Evolutionary conservation across 2,797 vertebrate species (phyloP).

Genomic region (Sebastes reedi): DNA sequence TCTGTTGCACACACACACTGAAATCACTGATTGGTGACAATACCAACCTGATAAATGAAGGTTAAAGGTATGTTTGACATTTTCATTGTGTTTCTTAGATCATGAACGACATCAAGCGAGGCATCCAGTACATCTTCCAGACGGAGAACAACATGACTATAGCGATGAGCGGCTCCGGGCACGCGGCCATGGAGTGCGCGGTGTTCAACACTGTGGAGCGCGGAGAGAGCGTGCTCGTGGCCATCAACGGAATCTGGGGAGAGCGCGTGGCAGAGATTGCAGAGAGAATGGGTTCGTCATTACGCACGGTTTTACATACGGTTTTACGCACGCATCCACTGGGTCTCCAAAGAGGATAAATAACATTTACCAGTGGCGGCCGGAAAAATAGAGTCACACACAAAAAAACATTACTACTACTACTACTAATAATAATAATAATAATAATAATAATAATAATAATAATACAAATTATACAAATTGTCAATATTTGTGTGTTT

Average conservation of each 20-base stretch:
- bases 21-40: not conserved
- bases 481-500: no score
- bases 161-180: constrained; percentile 91
- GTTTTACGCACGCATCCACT: constrained; percentile 18
- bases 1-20: not conserved
- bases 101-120: constrained; percentile 95
- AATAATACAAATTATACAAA: no score
- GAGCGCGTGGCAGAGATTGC: constrained; percentile 89
- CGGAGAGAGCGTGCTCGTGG: constrained; percentile 87
- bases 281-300: constrained; percentile 87
- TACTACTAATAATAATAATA: no score
- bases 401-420: no score
- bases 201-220: constrained; percentile 89
- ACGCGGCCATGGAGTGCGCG: constrained; percentile 94
- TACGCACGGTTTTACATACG: not conserved
- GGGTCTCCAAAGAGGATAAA: not conserved
- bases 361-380: no score
- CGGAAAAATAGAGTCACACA: no score
- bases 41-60: not conserved
- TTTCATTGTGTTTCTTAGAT: constrained; percentile 78
- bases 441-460: no score
- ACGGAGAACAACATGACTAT: constrained; percentile 90
- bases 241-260: constrained; percentile 93
- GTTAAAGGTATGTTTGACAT: not conserved
- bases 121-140: constrained; percentile 95